Base-by-base conservation (phyloP, 2,113 vertebrate genomes). In the Corythoichthys haematopterus region DNA sequence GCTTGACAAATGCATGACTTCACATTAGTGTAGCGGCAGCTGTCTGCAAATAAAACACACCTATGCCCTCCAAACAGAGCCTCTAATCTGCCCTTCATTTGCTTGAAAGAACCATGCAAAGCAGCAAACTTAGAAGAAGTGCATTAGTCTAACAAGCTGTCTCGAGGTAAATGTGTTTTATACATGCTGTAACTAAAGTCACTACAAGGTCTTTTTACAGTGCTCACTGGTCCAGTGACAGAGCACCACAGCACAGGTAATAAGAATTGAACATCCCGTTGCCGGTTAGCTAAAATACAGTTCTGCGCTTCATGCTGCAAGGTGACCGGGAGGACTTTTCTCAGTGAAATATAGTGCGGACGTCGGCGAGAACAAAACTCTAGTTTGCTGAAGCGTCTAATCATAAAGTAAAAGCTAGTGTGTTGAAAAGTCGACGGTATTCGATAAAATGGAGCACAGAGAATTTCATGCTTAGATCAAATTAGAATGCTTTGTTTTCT, bases 1-100 rank as follows among this genome's bases (percentile, higher is more conserved):
- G 65, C 74, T 81, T 80, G 87, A 89, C 80, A 84, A 83, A 77
- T 73, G 80, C 80, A 89, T 87, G 85, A 86, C 72, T 85, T 85
- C 81, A 85, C 77, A 83, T 88, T 85, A 86, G 74, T 81, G 82
- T 80, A 78, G 84, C 84, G 50, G 70, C 82, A 78, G 84, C 86
- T 84, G 86, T 76, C 73, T 46, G 75, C 76, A 53, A 80, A 84
- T 90, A 88, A 91, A 90, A 81, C 72, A 83, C 76, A 69, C 72
- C 65, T 16, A 71, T 66, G 51, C 74, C 62, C 51, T 13, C 62
- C 64, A 74, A 72, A 58, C 45, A 46, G 10, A 51, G 46, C n/a
- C 38, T 52, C 40, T 1, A 2, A 70, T 67, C 62, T 77, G 62
- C 67, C 69, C 68, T 50, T 55, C 55, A 6, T 57, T 5, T 57